Evolutionary conservation across 1,140 invertebrate genomes (phyloP).

Genomic region (Nymphalis io): DNA sequence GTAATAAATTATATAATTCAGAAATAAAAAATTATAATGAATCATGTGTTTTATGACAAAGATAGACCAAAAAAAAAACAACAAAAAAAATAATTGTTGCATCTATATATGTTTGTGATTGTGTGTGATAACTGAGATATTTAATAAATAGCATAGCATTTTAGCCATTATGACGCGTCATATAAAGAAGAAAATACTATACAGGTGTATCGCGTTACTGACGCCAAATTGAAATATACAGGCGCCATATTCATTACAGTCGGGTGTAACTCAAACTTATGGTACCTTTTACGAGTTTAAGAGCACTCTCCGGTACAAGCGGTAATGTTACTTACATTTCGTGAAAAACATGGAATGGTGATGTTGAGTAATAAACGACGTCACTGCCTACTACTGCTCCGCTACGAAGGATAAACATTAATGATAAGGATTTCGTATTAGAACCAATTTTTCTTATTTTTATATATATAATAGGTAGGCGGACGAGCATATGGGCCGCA

Average conservation of each 20-base stretch:
- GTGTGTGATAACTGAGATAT: neutral
- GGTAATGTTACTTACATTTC: slow-evolving; percentile 41
- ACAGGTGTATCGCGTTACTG: slow-evolving; percentile 25
- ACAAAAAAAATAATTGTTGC: too few relatives aligned
- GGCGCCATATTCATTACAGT: slow-evolving; percentile 66
- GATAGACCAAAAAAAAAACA: too few relatives aligned
- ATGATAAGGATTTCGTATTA: neutral
- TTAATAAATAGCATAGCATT: neutral
- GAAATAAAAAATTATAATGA: too few relatives aligned
- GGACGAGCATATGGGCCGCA: too few relatives aligned
- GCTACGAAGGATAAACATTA: slow-evolving; percentile 1
- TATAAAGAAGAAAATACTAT: slow-evolving; percentile 23
- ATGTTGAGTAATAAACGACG: slow-evolving; percentile 25
- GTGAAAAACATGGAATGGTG: slow-evolving; percentile 31
- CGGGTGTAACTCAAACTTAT: slow-evolving; percentile 65
- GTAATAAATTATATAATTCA: too few relatives aligned
- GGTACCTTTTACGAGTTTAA: slow-evolving; percentile 62
- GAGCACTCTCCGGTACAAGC: slow-evolving; percentile 50
- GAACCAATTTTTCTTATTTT: too few relatives aligned
- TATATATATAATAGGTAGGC: too few relatives aligned
- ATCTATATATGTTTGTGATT: too few relatives aligned
- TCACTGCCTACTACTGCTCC: slow-evolving; percentile 25
- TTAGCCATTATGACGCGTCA: slow-evolving; percentile 1
- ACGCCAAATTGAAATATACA: slow-evolving; percentile 67
- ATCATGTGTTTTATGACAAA: too few relatives aligned